Evolutionary conservation across 2,797 vertebrate genomes (phyloP), one percentile per base, ranked within the genome.

Genomic region (Balearica regulorum): DNA sequence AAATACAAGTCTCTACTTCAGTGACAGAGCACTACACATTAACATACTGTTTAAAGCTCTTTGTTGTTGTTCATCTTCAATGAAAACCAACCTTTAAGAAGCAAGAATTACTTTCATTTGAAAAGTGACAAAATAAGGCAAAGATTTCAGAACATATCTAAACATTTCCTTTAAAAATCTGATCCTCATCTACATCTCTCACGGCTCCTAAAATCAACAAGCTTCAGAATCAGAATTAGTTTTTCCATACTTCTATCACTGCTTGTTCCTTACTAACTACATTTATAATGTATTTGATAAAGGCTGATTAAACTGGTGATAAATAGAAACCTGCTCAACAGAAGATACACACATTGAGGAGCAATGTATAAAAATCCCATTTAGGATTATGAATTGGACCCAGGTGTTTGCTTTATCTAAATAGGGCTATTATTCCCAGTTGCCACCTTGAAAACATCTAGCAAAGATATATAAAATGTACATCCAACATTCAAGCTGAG

Each of bases 391-490:
- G 18, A 93, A 73, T 10, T 72, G 26, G 57, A 69, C n/a, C 26
- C 57, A 68, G 16, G 16, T 54, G n/a, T n/a, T 92, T 80, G 13
- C 75, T 83, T 78, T 89, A 68, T 66, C 70, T 91, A 94, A 96
- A 96, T 5, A 96, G 90, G 97, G 93, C 92, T 95, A 95, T 94
- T 92, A 89, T 96, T 97, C 96, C 98, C 97, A 89, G 37, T 66
- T 96, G 95, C 83, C 96, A 98, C 95, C 87, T 72, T 89, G 91
- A 96, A 95, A 97, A 96, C 75, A 93, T 73, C 87, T 75, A 93
- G 53, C 20, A 91, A 90, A 94, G 72, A 78, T 4, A 92, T 29
- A 58, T 68, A 75, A 87, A 65, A 46, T 6, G 44, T 77, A 87
- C 79, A 66, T 39, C 93, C n/a, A 86, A 4, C n/a, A 41, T 73